A percentile compares a stretch with the other conserved stretches of the same genome.
These are phyloP conservation scores for Ivindomyrus marchei DNA, from an alignment of 2,113 vertebrate genomes.

Conservation along the genomic window DNA sequence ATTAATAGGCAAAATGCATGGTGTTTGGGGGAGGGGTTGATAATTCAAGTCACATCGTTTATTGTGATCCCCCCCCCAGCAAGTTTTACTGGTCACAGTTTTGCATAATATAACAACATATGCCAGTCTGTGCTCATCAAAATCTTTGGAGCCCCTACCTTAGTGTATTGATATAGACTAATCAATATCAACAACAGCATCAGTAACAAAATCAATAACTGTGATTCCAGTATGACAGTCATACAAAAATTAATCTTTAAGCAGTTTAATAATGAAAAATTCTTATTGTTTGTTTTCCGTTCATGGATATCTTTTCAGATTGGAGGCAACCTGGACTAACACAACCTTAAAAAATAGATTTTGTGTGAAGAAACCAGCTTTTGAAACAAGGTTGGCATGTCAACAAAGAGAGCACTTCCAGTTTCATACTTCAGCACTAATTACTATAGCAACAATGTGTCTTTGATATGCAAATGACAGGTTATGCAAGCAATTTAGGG, in stretches of 20 bases:
- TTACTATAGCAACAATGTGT: constrained; percentile 4
- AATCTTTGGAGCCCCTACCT: not conserved
- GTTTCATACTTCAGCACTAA: constrained; percentile 13
- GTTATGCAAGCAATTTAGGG: not conserved
- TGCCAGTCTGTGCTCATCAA: not conserved
- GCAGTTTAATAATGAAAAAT: not conserved
- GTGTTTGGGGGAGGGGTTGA: not conserved
- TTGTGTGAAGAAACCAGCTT: not conserved
- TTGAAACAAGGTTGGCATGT: constrained; percentile 11
- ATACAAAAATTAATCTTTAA: not conserved
- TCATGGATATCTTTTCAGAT: not conserved
- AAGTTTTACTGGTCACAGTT: not conserved
- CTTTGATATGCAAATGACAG: constrained; percentile 16
- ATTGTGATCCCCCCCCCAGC: not conserved
- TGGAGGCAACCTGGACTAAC: not conserved
- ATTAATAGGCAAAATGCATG: not conserved
- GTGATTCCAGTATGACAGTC: not conserved
- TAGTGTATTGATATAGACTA: not conserved
- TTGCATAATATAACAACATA: not conserved
- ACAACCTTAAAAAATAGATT: not conserved
- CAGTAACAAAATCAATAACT: not conserved
- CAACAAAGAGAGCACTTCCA: constrained; percentile 23
- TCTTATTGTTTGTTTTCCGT: not conserved
- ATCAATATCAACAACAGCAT: not conserved
- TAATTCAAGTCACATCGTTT: not conserved